phyloP scores from a whole-genome alignment of 1,140 invertebrate species.

The Zaprionus ornatus region DNA sequence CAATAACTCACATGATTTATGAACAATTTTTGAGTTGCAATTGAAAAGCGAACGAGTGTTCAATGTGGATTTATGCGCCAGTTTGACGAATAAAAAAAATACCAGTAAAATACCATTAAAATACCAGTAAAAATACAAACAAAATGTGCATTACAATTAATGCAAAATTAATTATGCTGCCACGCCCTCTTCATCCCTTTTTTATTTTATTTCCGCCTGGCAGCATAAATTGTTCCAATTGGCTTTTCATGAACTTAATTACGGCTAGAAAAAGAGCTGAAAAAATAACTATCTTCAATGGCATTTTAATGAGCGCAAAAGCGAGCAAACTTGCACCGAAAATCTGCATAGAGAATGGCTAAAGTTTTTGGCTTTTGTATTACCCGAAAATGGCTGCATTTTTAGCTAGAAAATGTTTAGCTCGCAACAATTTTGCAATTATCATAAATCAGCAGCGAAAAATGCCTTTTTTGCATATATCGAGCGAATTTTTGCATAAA shows the following conservation, averaged over 20 bases:
- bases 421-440: constrained; percentile 40
- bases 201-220: constrained; percentile 13
- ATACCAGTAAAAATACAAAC: neutral
- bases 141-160: constrained; percentile 45
- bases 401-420: constrained; percentile 13
- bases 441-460: constrained; percentile 44
- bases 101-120: neutral
- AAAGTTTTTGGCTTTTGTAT: neutral
- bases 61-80: constrained; percentile 12
- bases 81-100: neutral
- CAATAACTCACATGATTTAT: constrained; percentile 43
- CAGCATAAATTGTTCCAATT: neutral
- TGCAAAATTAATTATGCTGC: constrained; percentile 43
- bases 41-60: constrained; percentile 8
- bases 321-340: neutral
- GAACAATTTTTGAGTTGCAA: constrained; percentile 24
- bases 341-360: neutral
- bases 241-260: neutral
- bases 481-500: constrained; percentile 28
- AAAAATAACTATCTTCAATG: neutral
- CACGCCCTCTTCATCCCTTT: constrained; percentile 11
- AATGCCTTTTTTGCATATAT: constrained; percentile 31
- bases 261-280: neutral
- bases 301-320: neutral
- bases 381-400: constrained; percentile 7